A percentile compares a stretch with the other conserved stretches of the same genome.
Evolutionary conservation across 2,888 invertebrate genomes (phyloP).

Genomic region (Drosophila bunnanda): DNA sequence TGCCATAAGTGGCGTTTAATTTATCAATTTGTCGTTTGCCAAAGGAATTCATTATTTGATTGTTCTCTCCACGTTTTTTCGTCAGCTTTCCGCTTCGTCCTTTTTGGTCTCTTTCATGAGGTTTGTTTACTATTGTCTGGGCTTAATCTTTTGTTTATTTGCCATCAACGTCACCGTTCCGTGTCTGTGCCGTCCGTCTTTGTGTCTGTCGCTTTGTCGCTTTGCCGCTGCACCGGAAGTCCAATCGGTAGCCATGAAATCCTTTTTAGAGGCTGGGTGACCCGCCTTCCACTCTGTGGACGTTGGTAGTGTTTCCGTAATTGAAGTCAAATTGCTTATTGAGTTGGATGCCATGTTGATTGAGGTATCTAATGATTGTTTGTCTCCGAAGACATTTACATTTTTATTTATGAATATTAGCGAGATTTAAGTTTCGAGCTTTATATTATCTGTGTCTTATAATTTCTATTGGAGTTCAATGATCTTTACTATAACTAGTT

Average conservation of each 20-base stretch:
- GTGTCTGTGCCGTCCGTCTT: conserved; percentile 16
- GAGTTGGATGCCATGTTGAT: conserved; percentile 28
- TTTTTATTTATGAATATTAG: neutral
- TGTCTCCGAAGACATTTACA: neutral
- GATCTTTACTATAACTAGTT: too few species aligned
- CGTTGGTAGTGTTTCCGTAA: conserved; percentile 42
- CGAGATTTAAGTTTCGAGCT: neutral
- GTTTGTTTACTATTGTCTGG: conserved; percentile 50
- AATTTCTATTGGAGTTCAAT: neutral
- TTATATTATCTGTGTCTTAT: too few species aligned
- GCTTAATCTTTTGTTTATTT: conserved; percentile 66
- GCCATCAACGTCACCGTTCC: conserved; percentile 49
- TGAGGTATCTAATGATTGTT: conserved; percentile 3
- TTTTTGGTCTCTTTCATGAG: conserved; percentile 14
- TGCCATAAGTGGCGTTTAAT: conserved; percentile 77
- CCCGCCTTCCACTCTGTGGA: neutral
- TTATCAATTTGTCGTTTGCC: conserved; percentile 78
- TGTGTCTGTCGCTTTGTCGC: conserved; percentile 13
- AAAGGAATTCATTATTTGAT: conserved; percentile 74
- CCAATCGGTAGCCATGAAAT: conserved; percentile 49
- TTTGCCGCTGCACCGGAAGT: conserved; percentile 43
- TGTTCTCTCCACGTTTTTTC: conserved; percentile 26
- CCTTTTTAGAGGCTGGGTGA: neutral
- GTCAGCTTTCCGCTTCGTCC: conserved; percentile 4
- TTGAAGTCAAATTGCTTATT: conserved; percentile 50